Evolutionary conservation across 2,113 vertebrate species (phyloP).

Genomic region (Mus spicilegus): DNA sequence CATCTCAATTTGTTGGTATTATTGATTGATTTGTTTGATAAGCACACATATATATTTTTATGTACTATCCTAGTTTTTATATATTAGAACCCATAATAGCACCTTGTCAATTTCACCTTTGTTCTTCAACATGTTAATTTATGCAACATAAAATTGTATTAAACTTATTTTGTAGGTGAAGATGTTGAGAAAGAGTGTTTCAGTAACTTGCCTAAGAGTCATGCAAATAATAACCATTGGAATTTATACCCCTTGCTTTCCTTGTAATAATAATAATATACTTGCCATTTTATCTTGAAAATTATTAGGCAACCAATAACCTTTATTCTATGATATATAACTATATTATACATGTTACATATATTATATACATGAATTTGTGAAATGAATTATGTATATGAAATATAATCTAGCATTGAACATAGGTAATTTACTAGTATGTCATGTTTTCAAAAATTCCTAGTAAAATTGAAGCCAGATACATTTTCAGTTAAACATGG

Average conservation of each 20-base stretch:
- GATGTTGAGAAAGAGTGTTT: background rate
- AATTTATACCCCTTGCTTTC: background rate
- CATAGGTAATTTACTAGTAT: constrained; percentile 21
- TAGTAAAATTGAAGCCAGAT: constrained; percentile 45
- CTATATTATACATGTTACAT: no score
- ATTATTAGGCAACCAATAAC: background rate
- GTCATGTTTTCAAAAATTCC: background rate
- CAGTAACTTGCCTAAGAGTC: background rate
- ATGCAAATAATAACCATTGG: background rate
- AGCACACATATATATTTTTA: background rate
- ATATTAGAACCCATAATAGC: background rate
- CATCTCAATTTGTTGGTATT: background rate
- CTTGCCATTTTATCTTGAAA: background rate
- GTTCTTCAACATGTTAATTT: background rate
- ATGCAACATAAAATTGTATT: background rate
- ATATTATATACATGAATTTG: background rate
- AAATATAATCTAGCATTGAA: constrained; percentile 20
- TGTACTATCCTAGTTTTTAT: background rate
- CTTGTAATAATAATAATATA: background rate
- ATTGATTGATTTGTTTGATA: background rate
- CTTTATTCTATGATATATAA: background rate
- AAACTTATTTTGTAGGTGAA: background rate
- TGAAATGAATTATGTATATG: constrained; percentile 4
- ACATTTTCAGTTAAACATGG: constrained; percentile 52
- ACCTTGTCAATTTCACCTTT: background rate